Conservation (phyloP, 2,888 invertebrate species). For the Cotesia congregata region DNA sequence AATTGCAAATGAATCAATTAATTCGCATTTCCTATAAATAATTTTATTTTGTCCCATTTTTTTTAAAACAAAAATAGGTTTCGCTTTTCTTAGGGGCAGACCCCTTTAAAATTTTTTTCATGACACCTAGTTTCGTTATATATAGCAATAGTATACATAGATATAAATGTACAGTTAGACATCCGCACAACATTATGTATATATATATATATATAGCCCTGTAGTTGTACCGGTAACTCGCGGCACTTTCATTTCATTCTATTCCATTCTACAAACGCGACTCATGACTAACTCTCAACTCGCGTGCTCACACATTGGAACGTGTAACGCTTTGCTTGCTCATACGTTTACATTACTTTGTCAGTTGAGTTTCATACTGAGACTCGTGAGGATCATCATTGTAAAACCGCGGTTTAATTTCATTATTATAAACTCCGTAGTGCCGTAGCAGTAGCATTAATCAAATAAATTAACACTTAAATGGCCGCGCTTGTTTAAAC, state of each 20-base stretch:
- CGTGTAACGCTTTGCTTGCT: constrained; percentile 10
- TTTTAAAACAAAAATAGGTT: no score
- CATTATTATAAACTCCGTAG: not conserved
- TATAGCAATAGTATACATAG: no score
- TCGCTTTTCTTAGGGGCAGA: no score
- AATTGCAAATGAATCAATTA: no score
- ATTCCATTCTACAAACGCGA: constrained; percentile 18
- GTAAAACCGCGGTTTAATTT: constrained; percentile 10
- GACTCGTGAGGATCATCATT: constrained; percentile 31
- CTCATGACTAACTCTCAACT: constrained; percentile 15
- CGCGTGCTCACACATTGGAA: constrained; percentile 31
- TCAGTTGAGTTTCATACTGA: constrained; percentile 39
- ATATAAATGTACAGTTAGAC: not conserved
- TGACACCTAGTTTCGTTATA: no score
- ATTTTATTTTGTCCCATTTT: no score
- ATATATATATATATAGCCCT: not conserved
- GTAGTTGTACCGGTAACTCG: not conserved
- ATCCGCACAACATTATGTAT: not conserved
- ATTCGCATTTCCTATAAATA: no score
- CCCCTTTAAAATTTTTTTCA: no score
- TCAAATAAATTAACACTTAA: not conserved
- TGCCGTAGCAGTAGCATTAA: not conserved
- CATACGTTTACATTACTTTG: constrained; percentile 19
- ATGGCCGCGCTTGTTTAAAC: no score
- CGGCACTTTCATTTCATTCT: not conserved